These are phyloP conservation scores for Delphinus delphis DNA, from an alignment of 2,113 vertebrate species.

Conservation along the genomic window DNA sequence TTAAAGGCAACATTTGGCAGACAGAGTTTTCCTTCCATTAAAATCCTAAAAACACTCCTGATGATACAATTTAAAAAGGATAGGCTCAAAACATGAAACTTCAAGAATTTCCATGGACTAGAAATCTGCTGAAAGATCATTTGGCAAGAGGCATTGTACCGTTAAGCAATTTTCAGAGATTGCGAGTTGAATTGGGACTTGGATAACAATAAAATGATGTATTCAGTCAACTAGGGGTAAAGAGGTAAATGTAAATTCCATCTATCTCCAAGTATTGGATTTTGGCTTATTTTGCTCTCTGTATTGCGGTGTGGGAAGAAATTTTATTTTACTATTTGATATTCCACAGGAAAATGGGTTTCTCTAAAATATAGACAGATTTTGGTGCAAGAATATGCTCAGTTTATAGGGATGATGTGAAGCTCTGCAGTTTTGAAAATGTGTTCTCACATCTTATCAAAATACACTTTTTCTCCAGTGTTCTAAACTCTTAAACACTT, in stretches of 20 bases:
- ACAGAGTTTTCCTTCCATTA: neutral
- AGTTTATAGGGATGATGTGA: neutral
- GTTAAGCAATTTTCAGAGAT: neutral
- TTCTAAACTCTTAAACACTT: neutral
- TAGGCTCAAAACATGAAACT: neutral
- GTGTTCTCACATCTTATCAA: neutral
- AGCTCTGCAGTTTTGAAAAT: neutral
- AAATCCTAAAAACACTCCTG: neutral
- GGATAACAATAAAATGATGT: neutral
- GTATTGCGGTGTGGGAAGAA: neutral
- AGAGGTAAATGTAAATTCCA: neutral
- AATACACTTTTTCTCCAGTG: neutral
- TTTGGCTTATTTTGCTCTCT: constrained; percentile 36
- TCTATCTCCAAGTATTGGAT: neutral
- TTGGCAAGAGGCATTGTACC: neutral
- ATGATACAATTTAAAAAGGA: constrained; percentile 14
- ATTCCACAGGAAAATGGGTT: neutral
- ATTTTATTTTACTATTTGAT: constrained; percentile 27
- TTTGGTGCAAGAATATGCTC: neutral
- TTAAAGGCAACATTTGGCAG: neutral
- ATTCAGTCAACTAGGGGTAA: neutral
- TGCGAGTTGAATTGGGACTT: neutral
- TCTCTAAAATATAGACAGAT: constrained; percentile 22
- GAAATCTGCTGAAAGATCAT: neutral
- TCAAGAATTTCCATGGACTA: neutral